Conservation (phyloP, 1,140 invertebrate genomes). For the Popillia japonica region DNA sequence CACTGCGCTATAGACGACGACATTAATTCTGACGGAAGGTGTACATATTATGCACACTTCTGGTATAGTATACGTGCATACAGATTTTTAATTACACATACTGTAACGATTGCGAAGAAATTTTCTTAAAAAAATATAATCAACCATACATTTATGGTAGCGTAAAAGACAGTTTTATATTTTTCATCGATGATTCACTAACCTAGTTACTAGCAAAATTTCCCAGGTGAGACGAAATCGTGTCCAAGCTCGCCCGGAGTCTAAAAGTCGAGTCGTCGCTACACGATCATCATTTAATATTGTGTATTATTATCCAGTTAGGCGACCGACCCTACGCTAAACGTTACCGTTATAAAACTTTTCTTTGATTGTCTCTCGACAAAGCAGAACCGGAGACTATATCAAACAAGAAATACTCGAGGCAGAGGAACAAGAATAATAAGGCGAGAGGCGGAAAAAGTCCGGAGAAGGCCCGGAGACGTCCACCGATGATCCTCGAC, state of each 20-base stretch:
- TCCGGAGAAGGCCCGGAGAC: constrained; percentile 15
- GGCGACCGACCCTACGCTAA: constrained; percentile 2
- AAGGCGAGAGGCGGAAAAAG: constrained; percentile 2
- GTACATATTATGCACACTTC: too few relatives aligned
- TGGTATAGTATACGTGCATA: too few relatives aligned
- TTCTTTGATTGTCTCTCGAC: background rate
- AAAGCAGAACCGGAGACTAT: constrained; percentile 6
- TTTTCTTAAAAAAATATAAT: too few relatives aligned
- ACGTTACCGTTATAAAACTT: constrained; percentile 24
- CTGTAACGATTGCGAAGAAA: too few relatives aligned
- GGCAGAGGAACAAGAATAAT: background rate
- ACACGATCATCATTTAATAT: constrained; percentile 22
- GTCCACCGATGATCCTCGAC: constrained; percentile 14
- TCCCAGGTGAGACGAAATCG: constrained; percentile 22
- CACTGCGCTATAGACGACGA: too few relatives aligned
- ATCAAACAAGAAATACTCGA: background rate
- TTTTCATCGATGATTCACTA: constrained; percentile 1
- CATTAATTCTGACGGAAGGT: too few relatives aligned
- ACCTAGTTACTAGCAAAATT: constrained; percentile 5
- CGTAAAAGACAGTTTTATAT: background rate
- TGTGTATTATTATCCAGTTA: constrained; percentile 23
- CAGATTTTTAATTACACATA: too few relatives aligned
- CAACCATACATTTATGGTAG: too few relatives aligned
- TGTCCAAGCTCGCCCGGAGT: constrained; percentile 7
- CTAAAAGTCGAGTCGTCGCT: background rate